Base-by-base conservation (phyloP, 2,113 vertebrate species). In the Rafetus swinhoei region DNA sequence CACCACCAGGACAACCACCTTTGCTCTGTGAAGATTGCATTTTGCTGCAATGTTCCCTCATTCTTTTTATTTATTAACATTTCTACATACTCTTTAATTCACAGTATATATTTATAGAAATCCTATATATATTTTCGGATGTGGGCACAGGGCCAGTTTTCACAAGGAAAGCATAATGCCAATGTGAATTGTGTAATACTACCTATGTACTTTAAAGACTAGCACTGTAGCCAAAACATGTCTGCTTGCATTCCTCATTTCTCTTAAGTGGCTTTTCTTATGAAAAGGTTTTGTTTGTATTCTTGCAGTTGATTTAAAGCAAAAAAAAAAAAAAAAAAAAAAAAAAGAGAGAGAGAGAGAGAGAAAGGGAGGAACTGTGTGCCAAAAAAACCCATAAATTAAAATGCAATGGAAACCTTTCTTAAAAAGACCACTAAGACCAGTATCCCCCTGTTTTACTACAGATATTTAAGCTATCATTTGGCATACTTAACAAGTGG, bases 201-300 rank as follows among this genome's bases (percentile, higher is more conserved):
- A 85, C 1, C 39, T 91, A 92, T 95, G 91, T 94, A 93, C 79
- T 97, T 97, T 97, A 96, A 97, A 93, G 88, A 87, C 77, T 29
- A 95, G 81, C 59, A 89, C 72, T 53, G 25, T 96, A 97, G 97
- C 94, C 94, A 97, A 97, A 97, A 96, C 96, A 96, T 96, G 94
- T 96, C 97, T 96, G 92, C 95, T 95, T 93, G 69, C 94, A 97
- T 97, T 98, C 96, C 97, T 98, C 82, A 97, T 97, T 97, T 98
- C 90, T 97, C 88, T 90, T 96, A 96, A 97, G 97, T 95, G 94
- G 93, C 81, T 93, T 97, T 97, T 95, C 95, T 96, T 96, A 91
- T 97, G 95, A 97, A 97, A 96, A 97, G 84, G 84, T 96, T 97
- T 97, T 97, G 94, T 98, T 98, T 97, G 94, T 97, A 94, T 96